Evolutionary conservation across 2,888 invertebrate species (phyloP).

Genomic region (Andrena praecox): DNA sequence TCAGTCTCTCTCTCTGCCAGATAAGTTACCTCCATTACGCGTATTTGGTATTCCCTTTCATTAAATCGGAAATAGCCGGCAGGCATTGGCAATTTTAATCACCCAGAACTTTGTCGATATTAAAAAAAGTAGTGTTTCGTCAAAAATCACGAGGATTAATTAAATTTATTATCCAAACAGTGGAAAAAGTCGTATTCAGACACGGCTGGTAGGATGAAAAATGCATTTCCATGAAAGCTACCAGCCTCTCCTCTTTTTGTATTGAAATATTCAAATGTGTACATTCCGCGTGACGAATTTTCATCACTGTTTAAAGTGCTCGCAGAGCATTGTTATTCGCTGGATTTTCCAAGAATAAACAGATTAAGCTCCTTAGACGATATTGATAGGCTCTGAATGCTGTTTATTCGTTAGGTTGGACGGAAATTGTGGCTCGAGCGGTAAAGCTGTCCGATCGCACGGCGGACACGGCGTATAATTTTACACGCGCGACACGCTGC

Average conservation of each 20-base stretch:
- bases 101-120: constrained; percentile 12
- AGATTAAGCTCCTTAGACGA: constrained; percentile 41
- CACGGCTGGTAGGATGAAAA: not conserved
- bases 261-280: not conserved
- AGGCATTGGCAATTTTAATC: not conserved
- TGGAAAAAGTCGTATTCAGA: not conserved
- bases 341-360: constrained; percentile 15
- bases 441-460: constrained; percentile 42
- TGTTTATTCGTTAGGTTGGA: constrained; percentile 28
- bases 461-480: constrained; percentile 35
- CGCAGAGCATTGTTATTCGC: not conserved
- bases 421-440: constrained; percentile 20
- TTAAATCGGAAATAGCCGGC: not conserved
- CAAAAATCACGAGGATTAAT: not conserved
- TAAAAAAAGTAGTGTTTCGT: constrained; percentile 33
- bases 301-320: not conserved
- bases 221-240: not conserved
- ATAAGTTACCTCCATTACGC: not conserved
- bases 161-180: not conserved
- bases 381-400: not conserved
- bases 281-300: not conserved
- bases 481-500: constrained; percentile 32
- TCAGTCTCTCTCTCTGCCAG: not conserved
- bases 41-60: not conserved
- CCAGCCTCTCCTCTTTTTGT: not conserved